Conservation (phyloP, 64 coral and sea anemone genomes). For the Trachythela sp. region DNA sequence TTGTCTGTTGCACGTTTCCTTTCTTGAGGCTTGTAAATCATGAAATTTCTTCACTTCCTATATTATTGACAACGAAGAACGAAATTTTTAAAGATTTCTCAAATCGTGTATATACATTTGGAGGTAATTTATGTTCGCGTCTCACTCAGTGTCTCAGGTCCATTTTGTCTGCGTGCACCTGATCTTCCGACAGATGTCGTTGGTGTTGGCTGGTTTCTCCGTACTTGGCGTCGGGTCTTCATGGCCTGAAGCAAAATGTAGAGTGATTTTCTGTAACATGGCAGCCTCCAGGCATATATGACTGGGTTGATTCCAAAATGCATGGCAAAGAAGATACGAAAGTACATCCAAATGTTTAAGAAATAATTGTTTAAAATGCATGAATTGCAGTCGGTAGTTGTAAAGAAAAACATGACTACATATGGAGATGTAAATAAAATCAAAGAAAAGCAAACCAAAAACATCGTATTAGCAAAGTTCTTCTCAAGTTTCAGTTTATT, state of each 20-base stretch:
- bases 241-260: neutral
- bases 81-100: no score
- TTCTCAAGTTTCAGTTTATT: neutral
- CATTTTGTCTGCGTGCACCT: neutral
- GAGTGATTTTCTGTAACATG: neutral
- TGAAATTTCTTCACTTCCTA: no score
- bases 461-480: neutral
- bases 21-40: no score
- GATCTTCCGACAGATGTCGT: neutral
- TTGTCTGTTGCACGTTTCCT: no score
- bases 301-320: constrained; percentile 1
- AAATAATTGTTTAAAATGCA: neutral
- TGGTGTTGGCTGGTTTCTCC: neutral
- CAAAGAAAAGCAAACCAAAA: neutral
- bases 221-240: neutral
- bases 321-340: constrained; percentile 5
- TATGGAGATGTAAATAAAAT: neutral
- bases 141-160: no score
- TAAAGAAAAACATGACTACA: neutral
- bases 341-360: neutral
- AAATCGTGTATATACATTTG: no score
- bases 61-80: no score
- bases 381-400: neutral
- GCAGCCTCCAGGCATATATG: constrained; percentile 11
- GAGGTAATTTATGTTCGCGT: no score